phyloP scores from a whole-genome alignment of 2,888 invertebrate species.

The Ectropis crepuscularia region DNA sequence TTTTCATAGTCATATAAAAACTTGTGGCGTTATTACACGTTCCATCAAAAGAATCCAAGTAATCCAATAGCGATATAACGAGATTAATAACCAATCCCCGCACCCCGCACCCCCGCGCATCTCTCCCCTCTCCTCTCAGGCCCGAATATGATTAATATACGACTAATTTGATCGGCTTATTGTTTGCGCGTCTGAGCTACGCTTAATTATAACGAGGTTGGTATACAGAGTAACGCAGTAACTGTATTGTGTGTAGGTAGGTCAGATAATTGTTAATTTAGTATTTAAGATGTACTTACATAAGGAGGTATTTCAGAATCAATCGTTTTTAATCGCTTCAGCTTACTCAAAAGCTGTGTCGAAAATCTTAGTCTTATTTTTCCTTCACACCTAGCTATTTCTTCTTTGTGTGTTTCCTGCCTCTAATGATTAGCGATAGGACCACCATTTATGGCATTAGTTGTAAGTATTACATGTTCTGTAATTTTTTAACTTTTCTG shows the following conservation, averaged over 20 bases:
- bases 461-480: too few species aligned
- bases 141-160: conserved; percentile 34
- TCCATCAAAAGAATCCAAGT: conserved; percentile 6
- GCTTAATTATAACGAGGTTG: conserved; percentile 35
- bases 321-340: too few species aligned
- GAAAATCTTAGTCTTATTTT: too few species aligned
- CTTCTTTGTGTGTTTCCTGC: too few species aligned
- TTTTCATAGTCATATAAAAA: neutral
- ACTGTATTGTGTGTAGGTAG: neutral
- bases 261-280: too few species aligned
- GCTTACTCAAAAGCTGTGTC: too few species aligned
- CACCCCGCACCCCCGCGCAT: conserved; percentile 3
- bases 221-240: neutral
- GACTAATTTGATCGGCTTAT: conserved; percentile 32
- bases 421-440: too few species aligned
- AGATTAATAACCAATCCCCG: conserved; percentile 22
- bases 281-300: too few species aligned
- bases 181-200: conserved; percentile 24
- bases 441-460: too few species aligned
- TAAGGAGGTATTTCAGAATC: too few species aligned
- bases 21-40: neutral
- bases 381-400: too few species aligned
- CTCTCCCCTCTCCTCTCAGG: conserved; percentile 14
- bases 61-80: conserved; percentile 14
- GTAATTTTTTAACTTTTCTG: too few species aligned